Percentiles rank a stretch among this genome's conserved stretches.
Conservation (phyloP, 2,888 invertebrate genomes). For the Xanthostigma xanthostigma region DNA sequence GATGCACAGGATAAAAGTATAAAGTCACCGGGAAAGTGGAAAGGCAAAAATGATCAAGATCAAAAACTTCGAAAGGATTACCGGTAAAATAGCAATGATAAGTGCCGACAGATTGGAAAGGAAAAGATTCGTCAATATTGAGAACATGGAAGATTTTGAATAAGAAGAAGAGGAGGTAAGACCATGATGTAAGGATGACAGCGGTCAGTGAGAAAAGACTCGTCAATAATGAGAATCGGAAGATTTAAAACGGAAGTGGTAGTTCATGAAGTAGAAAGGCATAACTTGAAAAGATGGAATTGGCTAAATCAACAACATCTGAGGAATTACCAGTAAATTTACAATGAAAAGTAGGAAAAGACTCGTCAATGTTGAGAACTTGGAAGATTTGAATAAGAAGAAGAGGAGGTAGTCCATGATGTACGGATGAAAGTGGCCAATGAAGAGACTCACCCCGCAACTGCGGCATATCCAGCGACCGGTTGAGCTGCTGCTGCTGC, state of each 20-base stretch:
- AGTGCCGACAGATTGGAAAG: not conserved
- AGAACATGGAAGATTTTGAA: not conserved
- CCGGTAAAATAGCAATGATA: not conserved
- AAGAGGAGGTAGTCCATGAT: not conserved
- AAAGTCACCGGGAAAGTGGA: no score
- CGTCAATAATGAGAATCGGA: not conserved
- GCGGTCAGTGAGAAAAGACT: no score
- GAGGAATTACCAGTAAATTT: no score
- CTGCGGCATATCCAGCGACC: conserved; percentile 58
- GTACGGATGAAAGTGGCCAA: not conserved
- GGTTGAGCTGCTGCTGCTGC: conserved; percentile 55
- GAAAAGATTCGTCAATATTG: not conserved
- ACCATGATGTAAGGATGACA: no score
- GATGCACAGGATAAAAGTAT: not conserved
- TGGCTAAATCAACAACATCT: no score
- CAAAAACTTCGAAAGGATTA: no score
- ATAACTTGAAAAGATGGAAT: no score
- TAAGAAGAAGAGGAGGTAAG: not conserved
- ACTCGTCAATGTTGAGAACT: not conserved
- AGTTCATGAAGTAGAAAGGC: no score
- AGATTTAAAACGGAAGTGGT: not conserved
- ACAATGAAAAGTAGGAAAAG: not conserved
- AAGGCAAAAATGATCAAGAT: no score
- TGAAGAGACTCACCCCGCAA: conserved; percentile 42
- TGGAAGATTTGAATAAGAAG: not conserved